These are phyloP conservation scores for Diorhabda sublineata DNA, from an alignment of 1,140 invertebrate genomes.

Conservation along the genomic window DNA sequence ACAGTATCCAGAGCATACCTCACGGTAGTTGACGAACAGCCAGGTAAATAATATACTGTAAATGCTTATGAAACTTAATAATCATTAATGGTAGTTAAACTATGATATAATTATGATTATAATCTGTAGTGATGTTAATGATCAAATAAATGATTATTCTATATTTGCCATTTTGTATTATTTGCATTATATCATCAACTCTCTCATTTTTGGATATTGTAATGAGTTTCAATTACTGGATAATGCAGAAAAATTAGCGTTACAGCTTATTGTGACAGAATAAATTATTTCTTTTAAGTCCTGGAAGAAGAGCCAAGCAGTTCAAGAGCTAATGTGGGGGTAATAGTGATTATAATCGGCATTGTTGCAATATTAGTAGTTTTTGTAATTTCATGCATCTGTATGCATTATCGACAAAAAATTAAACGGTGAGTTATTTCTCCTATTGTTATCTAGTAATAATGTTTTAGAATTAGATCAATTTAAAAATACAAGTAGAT, in stretches of 20 bases:
- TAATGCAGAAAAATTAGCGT: too few relatives aligned
- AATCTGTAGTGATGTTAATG: too few relatives aligned
- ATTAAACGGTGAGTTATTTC: conserved; percentile 25
- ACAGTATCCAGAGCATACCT: conserved; percentile 78
- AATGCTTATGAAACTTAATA: background rate
- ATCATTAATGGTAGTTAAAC: background rate
- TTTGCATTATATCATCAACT: too few relatives aligned
- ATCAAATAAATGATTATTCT: too few relatives aligned
- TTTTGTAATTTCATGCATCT: conserved; percentile 26
- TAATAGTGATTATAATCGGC: conserved; percentile 20
- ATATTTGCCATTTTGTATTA: too few relatives aligned
- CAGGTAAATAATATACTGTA: conserved; percentile 16
- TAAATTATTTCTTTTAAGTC: too few relatives aligned
- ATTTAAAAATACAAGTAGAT: too few relatives aligned
- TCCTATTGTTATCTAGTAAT: background rate
- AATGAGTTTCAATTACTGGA: too few relatives aligned
- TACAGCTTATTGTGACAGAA: too few relatives aligned
- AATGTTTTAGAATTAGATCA: too few relatives aligned
- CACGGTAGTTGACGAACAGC: conserved; percentile 64
- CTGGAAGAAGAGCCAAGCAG: too few relatives aligned
- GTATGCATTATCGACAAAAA: conserved; percentile 30
- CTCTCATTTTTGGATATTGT: too few relatives aligned
- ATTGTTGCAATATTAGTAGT: conserved; percentile 19
- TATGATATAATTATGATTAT: background rate
- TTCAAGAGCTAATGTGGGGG: conserved; percentile 15